A percentile compares a stretch with the other conserved stretches of the same genome.
These are phyloP conservation scores for Heliconius eleuchia DNA, from an alignment of 1,140 invertebrate genomes.

Conservation along the genomic window DNA sequence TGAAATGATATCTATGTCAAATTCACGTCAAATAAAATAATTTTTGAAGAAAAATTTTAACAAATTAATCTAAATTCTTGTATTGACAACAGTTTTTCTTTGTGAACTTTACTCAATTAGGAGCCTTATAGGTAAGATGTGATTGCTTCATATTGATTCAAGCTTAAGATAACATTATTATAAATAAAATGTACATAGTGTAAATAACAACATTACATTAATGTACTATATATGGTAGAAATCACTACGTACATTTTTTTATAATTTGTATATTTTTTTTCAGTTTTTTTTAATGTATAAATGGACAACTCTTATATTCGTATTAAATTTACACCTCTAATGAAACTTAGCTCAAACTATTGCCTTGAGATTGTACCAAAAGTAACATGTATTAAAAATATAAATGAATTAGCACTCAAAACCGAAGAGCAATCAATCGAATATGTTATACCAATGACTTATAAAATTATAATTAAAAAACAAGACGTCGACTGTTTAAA, in stretches of 20 bases:
- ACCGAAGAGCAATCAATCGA: slow-evolving; percentile 49
- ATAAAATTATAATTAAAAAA: slow-evolving; percentile 64
- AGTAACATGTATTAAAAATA: slow-evolving; percentile 53
- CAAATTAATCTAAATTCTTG: slow-evolving; percentile 1
- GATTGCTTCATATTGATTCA: neutral
- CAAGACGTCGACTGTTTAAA: slow-evolving; percentile 42
- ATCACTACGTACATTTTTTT: neutral
- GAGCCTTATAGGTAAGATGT: neutral
- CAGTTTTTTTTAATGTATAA: slow-evolving; percentile 17
- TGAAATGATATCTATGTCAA: neutral
- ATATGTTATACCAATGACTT: slow-evolving; percentile 64
- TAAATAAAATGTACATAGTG: neutral
- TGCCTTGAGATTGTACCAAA: slow-evolving; percentile 67
- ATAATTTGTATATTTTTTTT: slow-evolving; percentile 15
- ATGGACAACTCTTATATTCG: slow-evolving; percentile 47
- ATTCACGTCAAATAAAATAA: neutral
- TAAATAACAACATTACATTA: neutral
- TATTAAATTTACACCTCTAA: slow-evolving; percentile 60
- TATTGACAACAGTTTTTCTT: neutral
- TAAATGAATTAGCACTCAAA: slow-evolving; percentile 64
- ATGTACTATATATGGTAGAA: no score
- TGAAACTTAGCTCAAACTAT: slow-evolving; percentile 54
- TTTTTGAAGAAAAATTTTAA: neutral
- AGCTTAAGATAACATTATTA: neutral
- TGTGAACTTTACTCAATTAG: neutral